Percentiles rank a stretch among this genome's conserved stretches.
These are phyloP conservation scores for Drosophila rellima DNA, from an alignment of 2,888 invertebrate genomes.

Conservation along the genomic window DNA sequence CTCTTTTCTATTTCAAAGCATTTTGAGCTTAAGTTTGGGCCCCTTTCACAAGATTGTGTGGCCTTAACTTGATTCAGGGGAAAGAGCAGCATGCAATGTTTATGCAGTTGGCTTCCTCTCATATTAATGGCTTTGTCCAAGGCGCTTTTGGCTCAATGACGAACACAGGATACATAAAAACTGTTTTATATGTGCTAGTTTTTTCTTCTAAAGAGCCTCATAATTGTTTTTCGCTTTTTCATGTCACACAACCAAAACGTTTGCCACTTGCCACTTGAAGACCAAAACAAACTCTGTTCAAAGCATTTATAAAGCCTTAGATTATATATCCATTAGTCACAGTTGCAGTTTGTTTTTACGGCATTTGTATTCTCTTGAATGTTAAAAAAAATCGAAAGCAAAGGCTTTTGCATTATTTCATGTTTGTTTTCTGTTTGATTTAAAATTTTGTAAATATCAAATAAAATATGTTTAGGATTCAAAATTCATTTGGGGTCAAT, in stretches of 20 bases:
- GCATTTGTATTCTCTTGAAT: neutral
- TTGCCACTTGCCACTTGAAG: conserved; percentile 20
- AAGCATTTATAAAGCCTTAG: neutral
- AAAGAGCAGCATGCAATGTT: conserved; percentile 32
- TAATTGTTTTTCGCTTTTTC: conserved; percentile 20
- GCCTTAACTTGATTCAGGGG: conserved; percentile 14
- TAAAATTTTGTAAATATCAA: neutral
- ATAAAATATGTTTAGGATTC: neutral
- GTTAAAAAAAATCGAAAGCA: neutral
- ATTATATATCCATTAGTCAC: conserved; percentile 2
- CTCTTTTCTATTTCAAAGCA: conserved; percentile 5
- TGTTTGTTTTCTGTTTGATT: neutral
- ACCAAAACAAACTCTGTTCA: neutral
- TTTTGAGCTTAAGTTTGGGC: neutral
- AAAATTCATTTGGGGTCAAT: conserved; percentile 7
- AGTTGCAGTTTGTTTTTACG: conserved; percentile 6
- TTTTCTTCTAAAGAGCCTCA: conserved; percentile 15
- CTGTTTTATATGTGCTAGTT: conserved; percentile 19
- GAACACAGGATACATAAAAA: conserved; percentile 7
- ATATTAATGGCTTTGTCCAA: conserved; percentile 41
- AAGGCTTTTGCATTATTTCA: neutral
- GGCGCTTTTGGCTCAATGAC: conserved; percentile 29
- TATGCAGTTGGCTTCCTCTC: conserved; percentile 26
- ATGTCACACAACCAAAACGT: conserved; percentile 10
- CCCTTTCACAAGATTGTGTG: neutral